Conservation (phyloP, 1,140 invertebrate genomes). For the Lamellibrachia luymesi region DNA sequence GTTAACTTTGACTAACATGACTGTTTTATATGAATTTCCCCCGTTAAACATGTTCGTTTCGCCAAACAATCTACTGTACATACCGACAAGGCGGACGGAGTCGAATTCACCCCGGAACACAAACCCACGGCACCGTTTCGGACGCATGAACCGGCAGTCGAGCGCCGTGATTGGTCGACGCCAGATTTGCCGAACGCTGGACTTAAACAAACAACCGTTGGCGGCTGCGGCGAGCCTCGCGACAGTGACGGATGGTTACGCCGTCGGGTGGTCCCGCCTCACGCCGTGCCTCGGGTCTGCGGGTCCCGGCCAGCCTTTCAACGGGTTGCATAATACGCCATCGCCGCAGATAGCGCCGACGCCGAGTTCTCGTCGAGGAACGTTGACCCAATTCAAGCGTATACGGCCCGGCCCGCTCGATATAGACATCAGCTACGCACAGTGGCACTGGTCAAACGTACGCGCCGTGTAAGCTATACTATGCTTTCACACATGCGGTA, state of each 20-base stretch:
- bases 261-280: not conserved
- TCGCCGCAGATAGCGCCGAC: not conserved
- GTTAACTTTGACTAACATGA: not conserved
- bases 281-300: too few relatives aligned
- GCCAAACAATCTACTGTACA: not conserved
- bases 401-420: not conserved
- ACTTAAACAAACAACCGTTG: not conserved
- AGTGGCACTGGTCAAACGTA: not conserved
- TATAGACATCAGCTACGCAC: not conserved
- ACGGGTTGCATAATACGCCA: not conserved
- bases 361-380: not conserved
- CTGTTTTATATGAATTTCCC: not conserved
- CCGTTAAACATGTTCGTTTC: not conserved
- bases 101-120: too few relatives aligned
- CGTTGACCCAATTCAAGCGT: not conserved
- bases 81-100: too few relatives aligned
- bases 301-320: not conserved
- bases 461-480: not conserved
- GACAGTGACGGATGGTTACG: not conserved
- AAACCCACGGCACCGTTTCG: too few relatives aligned
- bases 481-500: not conserved
- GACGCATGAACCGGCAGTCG: not conserved
- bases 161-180: not conserved
- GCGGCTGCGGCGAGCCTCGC: not conserved
- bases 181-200: not conserved